phyloP scores from a whole-genome alignment of 35 echinoderm and acorn worm genomes.

The Patiria miniata region DNA sequence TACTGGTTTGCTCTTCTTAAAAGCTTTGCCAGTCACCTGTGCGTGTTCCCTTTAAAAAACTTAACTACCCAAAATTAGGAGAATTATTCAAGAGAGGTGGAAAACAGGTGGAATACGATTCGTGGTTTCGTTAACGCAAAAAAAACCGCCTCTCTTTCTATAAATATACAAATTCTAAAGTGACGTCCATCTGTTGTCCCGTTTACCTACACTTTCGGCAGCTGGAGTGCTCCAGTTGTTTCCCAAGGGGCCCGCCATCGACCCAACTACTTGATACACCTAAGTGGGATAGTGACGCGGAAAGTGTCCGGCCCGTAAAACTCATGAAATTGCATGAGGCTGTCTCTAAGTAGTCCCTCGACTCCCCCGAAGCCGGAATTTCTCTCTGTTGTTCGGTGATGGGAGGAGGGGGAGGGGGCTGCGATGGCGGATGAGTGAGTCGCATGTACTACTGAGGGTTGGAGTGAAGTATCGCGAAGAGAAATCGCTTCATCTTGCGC shows the following conservation, averaged over 20 bases:
- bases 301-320: conserved; percentile 20
- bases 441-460: background rate
- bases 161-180: no score
- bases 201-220: background rate
- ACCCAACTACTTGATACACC: conserved; percentile 7
- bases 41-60: no score
- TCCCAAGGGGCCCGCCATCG: conserved; percentile 9
- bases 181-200: conserved; percentile 10
- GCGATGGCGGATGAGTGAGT: no score
- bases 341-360: background rate
- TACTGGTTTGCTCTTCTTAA: no score
- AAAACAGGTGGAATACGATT: no score
- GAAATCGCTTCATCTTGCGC: background rate
- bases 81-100: no score
- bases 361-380: background rate
- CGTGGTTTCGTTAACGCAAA: no score
- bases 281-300: conserved; percentile 7
- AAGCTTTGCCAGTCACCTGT: no score
- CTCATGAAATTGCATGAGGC: conserved; percentile 25
- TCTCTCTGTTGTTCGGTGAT: no score
- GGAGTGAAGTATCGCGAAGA: background rate
- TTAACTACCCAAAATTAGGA: no score
- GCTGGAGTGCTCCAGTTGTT: background rate
- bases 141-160: no score
- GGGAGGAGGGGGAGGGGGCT: no score